Evolutionary conservation across 2,797 vertebrate species (phyloP).

Genomic region (Amblyopsis hoosieri): DNA sequence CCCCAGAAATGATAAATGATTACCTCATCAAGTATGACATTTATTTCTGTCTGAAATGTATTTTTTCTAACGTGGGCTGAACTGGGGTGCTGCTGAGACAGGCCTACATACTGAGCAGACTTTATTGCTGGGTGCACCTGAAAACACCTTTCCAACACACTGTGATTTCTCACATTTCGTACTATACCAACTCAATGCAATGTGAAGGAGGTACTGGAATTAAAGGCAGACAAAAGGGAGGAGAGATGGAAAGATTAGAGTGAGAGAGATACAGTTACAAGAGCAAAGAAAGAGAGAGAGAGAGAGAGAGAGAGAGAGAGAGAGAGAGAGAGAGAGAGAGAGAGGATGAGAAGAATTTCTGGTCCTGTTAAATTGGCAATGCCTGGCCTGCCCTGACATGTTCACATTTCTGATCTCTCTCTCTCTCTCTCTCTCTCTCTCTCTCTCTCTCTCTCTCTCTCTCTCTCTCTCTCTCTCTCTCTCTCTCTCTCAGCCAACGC

Average conservation of each 20-base stretch:
- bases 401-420: constrained; percentile 34
- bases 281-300: too few species aligned
- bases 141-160: too few species aligned
- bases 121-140: not conserved
- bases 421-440: constrained; percentile 19
- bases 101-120: constrained; percentile 23
- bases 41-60: not conserved
- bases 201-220: not conserved
- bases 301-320: too few species aligned
- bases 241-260: constrained; percentile 4
- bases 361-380: too few species aligned
- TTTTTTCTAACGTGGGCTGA: too few species aligned
- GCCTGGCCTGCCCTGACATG: constrained; percentile 66
- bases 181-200: not conserved
- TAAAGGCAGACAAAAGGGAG: not conserved
- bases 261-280: too few species aligned
- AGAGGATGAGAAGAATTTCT: too few species aligned
- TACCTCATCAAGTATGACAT: constrained; percentile 25
- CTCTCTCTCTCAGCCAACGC: constrained; percentile 67
- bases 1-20: not conserved
- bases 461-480: constrained; percentile 18
- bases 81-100: constrained; percentile 51
- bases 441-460: constrained; percentile 48
- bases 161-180: not conserved
- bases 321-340: too few species aligned